Base-by-base conservation (phyloP, 1,140 invertebrate species). In the Meloidogyne exigua region DNA sequence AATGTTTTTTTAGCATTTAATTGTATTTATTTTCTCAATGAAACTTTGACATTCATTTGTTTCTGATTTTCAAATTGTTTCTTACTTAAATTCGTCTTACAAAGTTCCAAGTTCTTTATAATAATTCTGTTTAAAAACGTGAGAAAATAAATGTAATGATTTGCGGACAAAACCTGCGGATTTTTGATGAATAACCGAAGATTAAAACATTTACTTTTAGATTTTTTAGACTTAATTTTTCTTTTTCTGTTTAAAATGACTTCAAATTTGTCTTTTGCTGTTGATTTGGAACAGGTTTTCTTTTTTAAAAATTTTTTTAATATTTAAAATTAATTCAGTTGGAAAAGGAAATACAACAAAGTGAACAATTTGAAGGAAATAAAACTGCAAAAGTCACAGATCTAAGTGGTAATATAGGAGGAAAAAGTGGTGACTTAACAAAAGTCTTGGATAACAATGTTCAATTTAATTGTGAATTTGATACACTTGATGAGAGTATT, bases 401-500 rank as follows among this genome's bases (percentile, higher is more conserved):
- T 64, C 64, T 86, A 7, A 84, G 75, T 62, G 84, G 84, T 42
- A 71, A 85, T 32, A 86, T 86, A 36, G 85, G 73, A 39, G 82
- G 84, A 68, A 69, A 23, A 5, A 21, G 13, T 12, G 36, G n/a
- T 39, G n/a, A n/a, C n/a, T 21, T 57, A 32, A 42, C 64, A 39
- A 21, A 65, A 64, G 36, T 42, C 18, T 65, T 42, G 72, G 62
- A 10, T 15, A 73, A 23, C 23, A 73, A 64, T 64, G 72, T 73
- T 42, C 80, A 81, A 68, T 28, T 78, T 11, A 79, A 81, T 26
- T 63, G 79, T 44, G 85, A 86, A 21, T 87, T 87, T 44, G 86
- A 87, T 65, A 87, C 85, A 25, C 65, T 87, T 23, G 86, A 87
- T 73, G 85, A 87, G 57, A 85, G 86, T 11, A 82, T 87, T 64